A percentile compares a stretch with the other conserved stretches of the same genome.
Conservation (phyloP, 35 echinoderm and acorn worm genomes). For the Apostichopus californicus region DNA sequence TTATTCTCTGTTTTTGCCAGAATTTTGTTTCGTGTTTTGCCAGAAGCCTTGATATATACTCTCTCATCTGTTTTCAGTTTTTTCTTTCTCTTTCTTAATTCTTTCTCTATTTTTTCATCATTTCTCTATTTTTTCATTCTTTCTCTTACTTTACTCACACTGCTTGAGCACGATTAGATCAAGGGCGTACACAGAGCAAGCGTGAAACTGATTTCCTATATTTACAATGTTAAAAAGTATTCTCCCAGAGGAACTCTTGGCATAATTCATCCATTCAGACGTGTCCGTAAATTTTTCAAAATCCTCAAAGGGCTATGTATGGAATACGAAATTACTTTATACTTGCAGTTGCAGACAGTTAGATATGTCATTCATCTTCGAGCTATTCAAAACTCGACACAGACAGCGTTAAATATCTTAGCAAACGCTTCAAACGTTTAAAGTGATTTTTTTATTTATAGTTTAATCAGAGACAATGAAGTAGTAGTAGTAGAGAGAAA, state of each 20-base stretch:
- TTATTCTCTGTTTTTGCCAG: background rate
- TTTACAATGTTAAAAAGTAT: background rate
- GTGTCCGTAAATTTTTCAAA: background rate
- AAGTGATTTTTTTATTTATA: too few species aligned
- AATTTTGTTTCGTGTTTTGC: background rate
- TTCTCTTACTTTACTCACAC: background rate
- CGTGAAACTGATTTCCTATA: background rate
- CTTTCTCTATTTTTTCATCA: background rate
- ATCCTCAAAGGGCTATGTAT: background rate
- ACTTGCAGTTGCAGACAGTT: background rate
- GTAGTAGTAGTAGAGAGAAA: too few species aligned
- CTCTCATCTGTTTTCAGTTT: background rate
- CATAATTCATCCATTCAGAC: background rate
- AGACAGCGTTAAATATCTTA: too few species aligned
- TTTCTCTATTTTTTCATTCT: background rate
- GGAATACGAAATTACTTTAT: background rate
- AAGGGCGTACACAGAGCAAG: background rate
- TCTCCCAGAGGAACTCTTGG: background rate
- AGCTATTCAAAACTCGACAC: too few species aligned
- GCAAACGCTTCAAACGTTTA: too few species aligned
- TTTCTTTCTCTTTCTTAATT: background rate
- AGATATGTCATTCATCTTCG: too few species aligned
- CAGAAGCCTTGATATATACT: background rate
- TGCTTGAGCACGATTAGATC: background rate
- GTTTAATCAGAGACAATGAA: too few species aligned